Evolutionary conservation across 2,888 invertebrate genomes (phyloP).

Genomic region (Neoaliturus tenellus): DNA sequence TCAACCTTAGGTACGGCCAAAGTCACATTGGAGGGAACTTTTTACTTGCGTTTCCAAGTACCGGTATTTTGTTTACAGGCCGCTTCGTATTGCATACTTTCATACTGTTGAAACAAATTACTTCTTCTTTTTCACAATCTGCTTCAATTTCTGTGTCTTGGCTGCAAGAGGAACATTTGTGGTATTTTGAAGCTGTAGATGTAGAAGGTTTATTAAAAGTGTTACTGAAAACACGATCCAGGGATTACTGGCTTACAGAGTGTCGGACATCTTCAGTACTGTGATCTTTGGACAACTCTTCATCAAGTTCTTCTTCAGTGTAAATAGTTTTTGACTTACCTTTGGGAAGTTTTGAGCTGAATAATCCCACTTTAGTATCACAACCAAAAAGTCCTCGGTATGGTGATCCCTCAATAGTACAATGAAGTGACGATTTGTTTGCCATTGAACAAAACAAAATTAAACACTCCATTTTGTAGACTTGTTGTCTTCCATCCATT

Average conservation of each 20-base stretch:
- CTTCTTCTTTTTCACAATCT: neutral
- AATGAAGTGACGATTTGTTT: conserved; percentile 71
- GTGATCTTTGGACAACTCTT: neutral
- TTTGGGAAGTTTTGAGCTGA: neutral
- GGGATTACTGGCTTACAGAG: neutral
- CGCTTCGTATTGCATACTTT: neutral
- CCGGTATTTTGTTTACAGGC: neutral
- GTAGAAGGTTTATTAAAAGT: neutral
- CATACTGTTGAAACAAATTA: neutral
- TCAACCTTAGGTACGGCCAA: too few species aligned
- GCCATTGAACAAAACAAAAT: conserved; percentile 70
- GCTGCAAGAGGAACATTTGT: conserved; percentile 1
- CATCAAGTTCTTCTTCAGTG: conserved; percentile 26
- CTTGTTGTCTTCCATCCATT: conserved; percentile 70
- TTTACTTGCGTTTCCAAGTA: neutral
- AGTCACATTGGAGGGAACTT: neutral
- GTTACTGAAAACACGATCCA: neutral
- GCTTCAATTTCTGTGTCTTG: neutral
- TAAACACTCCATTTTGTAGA: conserved; percentile 71
- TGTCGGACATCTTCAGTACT: neutral
- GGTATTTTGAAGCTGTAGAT: neutral
- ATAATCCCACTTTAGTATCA: conserved; percentile 18
- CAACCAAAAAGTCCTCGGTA: conserved; percentile 68
- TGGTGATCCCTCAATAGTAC: conserved; percentile 69
- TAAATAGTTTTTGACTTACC: neutral